Evolutionary conservation across 2,888 invertebrate genomes (phyloP).

Genomic region (Cryptophagus acutangulus): DNA sequence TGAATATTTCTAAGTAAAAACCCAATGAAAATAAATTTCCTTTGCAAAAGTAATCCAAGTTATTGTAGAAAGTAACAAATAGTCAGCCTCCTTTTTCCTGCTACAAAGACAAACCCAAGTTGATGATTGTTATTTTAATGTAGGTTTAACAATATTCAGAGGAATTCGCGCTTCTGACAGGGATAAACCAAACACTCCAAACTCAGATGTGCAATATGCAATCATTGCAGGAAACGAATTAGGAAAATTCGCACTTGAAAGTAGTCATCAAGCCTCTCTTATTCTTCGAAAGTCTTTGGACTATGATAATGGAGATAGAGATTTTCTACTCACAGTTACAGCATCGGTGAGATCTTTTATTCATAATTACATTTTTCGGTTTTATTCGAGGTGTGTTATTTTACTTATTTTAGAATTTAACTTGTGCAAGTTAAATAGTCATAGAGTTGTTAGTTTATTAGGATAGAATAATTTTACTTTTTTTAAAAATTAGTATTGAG

Average conservation of each 20-base stretch:
- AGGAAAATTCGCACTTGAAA: constrained; percentile 76
- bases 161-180: constrained; percentile 76
- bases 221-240: constrained; percentile 65
- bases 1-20: neutral
- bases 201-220: constrained; percentile 79
- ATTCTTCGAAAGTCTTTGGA: constrained; percentile 70
- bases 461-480: no score
- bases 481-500: no score
- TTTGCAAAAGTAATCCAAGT: neutral
- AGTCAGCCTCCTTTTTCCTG: no score
- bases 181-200: constrained; percentile 83
- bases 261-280: constrained; percentile 72
- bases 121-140: no score
- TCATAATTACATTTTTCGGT: no score
- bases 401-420: no score
- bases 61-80: no score
- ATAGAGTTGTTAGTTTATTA: no score
- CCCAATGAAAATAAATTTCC: neutral
- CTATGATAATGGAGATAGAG: constrained; percentile 74
- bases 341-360: constrained; percentile 77
- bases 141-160: constrained; percentile 76
- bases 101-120: no score
- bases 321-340: constrained; percentile 67
- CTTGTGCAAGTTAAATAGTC: no score
- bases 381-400: no score